A percentile compares a stretch with the other conserved stretches of the same genome.
Evolutionary conservation across 2,888 invertebrate species (phyloP).

Genomic region (Dilophus febrilis): DNA sequence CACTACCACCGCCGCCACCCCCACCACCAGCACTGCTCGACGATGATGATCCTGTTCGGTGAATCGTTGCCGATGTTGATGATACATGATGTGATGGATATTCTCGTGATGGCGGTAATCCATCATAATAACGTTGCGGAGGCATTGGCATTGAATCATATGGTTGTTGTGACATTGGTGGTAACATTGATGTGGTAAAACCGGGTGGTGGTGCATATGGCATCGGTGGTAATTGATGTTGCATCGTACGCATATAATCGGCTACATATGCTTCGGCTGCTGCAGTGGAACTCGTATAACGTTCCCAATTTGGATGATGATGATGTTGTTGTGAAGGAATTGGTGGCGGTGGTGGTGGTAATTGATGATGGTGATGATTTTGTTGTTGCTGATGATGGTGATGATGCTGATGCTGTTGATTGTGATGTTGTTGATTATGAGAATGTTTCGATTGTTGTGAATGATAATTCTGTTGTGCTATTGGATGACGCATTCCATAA

Average conservation of each 20-base stretch:
- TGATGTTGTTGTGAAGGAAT: not conserved
- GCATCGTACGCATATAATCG: slow-evolving; percentile 79
- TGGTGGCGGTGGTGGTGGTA: too few relatives aligned
- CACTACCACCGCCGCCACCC: too few relatives aligned
- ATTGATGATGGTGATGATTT: too few relatives aligned
- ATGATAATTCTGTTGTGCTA: slow-evolving; percentile 29
- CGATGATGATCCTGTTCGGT: slow-evolving; percentile 27
- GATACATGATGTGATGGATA: slow-evolving; percentile 38
- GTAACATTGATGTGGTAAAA: slow-evolving; percentile 29
- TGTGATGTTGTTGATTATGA: slow-evolving; percentile 28
- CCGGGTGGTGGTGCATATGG: slow-evolving; percentile 63
- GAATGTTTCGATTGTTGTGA: too few relatives aligned
- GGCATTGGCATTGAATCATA: slow-evolving; percentile 48
- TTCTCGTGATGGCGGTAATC: slow-evolving; percentile 56
- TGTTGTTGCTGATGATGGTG: too few relatives aligned
- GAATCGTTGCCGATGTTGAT: slow-evolving; percentile 27
- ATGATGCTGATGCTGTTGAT: too few relatives aligned
- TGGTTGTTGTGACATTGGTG: slow-evolving; percentile 41
- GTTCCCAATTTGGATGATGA: slow-evolving; percentile 34
- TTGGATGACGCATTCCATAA: slow-evolving; percentile 34
- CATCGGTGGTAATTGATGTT: slow-evolving; percentile 68
- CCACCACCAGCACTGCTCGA: too few relatives aligned
- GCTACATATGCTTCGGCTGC: slow-evolving; percentile 76
- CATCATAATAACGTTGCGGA: slow-evolving; percentile 68
- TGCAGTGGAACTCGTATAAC: slow-evolving; percentile 39